Percentiles rank a stretch among this genome's conserved stretches.
phyloP scores from a whole-genome alignment of 2,888 invertebrate species.

The Dugesia japonica region DNA sequence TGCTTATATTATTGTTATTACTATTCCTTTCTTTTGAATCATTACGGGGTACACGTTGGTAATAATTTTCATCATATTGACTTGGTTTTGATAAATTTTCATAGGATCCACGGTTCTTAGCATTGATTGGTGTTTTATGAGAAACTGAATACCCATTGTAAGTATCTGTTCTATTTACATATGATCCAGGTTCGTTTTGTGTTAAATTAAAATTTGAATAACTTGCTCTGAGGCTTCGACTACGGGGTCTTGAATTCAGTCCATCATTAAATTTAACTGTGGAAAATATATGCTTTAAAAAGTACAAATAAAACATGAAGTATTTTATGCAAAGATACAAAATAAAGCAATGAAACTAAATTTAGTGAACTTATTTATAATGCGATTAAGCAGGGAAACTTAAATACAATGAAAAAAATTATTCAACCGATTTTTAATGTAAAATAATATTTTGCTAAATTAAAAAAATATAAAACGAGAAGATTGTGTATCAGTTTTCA shows the following conservation, averaged over 20 bases:
- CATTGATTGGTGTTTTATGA: not conserved
- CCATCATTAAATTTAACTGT: not conserved
- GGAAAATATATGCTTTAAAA: no score
- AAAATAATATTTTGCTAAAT: no score
- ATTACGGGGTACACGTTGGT: not conserved
- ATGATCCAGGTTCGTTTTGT: not conserved
- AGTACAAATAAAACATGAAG: no score
- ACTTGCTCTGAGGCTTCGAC: constrained; percentile 8
- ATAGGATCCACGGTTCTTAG: not conserved
- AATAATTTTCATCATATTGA: not conserved
- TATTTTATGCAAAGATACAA: no score
- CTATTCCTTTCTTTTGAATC: not conserved
- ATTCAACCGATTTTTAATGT: no score
- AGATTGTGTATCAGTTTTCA: no score
- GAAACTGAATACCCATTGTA: not conserved
- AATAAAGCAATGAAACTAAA: no score
- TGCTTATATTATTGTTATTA: not conserved
- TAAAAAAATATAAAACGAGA: no score
- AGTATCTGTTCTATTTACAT: not conserved
- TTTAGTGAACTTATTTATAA: no score
- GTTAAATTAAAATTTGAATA: not conserved
- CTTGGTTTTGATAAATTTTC: not conserved
- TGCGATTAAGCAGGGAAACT: no score
- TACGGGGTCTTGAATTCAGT: not conserved
- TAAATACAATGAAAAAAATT: no score